phyloP scores from a whole-genome alignment of 2,113 vertebrate species.

The Chamaea fasciata region DNA sequence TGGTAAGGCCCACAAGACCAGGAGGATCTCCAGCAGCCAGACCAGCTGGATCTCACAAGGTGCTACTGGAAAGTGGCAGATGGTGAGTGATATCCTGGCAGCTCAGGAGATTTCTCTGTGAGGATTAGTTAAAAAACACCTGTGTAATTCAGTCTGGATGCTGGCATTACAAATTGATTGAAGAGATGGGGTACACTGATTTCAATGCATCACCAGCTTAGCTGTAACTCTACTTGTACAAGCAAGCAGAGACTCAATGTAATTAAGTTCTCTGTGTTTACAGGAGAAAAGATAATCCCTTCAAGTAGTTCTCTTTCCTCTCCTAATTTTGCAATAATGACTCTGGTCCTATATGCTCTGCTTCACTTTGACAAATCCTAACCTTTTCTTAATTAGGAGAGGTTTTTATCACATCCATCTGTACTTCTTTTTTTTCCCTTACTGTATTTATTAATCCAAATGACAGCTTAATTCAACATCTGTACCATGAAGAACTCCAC shows the following conservation, averaged over 20 bases:
- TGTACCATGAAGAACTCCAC: not conserved
- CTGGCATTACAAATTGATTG: not conserved
- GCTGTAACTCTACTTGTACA: not conserved
- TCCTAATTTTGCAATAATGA: not conserved
- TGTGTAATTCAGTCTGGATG: not conserved
- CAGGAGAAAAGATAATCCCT: not conserved
- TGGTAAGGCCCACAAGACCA: not conserved
- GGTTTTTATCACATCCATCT: not conserved
- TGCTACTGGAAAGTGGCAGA: not conserved
- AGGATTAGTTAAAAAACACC: not conserved
- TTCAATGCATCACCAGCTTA: not conserved
- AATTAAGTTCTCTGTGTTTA: not conserved
- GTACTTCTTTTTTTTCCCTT: not conserved
- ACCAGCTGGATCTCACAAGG: not conserved
- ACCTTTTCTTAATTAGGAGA: not conserved
- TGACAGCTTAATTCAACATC: not conserved
- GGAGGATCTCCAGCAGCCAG: not conserved
- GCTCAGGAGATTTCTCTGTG: not conserved
- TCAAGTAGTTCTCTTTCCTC: not conserved
- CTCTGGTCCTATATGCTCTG: not conserved
- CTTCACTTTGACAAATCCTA: not conserved
- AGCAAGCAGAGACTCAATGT: not conserved
- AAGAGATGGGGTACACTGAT: not conserved
- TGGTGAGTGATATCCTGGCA: not conserved
- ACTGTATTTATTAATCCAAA: not conserved